phyloP scores from a whole-genome alignment of 2,797 vertebrate genomes.

The Hippoglossus hippoglossus region DNA sequence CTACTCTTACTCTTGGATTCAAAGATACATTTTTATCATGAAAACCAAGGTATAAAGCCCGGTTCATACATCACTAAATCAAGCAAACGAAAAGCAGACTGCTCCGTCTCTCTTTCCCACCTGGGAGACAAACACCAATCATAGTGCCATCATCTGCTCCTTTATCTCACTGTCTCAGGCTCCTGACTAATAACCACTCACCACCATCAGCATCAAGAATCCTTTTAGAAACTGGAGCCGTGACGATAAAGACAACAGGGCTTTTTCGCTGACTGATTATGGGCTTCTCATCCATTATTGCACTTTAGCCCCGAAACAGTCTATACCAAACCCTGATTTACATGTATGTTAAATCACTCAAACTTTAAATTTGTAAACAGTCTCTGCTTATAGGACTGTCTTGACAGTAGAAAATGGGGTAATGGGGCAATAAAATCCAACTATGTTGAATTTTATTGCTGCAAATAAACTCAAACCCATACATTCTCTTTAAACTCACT shows the following conservation, averaged over 20 bases:
- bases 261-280: constrained; percentile 35
- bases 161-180: constrained; percentile 17
- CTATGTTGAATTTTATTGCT: constrained; percentile 34
- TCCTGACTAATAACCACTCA: constrained; percentile 33
- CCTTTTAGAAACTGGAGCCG: constrained; percentile 19
- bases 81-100: constrained; percentile 1
- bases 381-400: background rate
- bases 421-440: constrained; percentile 32
- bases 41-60: background rate
- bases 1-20: background rate
- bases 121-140: constrained; percentile 32
- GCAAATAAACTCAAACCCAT: constrained; percentile 28
- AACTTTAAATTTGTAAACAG: constrained; percentile 23
- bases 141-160: constrained; percentile 24
- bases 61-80: background rate
- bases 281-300: constrained; percentile 25
- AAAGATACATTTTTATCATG: background rate
- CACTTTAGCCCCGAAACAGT: constrained; percentile 21
- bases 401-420: constrained; percentile 9
- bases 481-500: constrained; percentile 10
- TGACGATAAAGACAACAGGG: constrained; percentile 11
- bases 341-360: constrained; percentile 17
- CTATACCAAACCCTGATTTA: constrained; percentile 31
- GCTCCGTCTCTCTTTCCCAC: background rate
- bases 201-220: constrained; percentile 36